Evolutionary conservation across 2,888 invertebrate species (phyloP).

Genomic region (Idaea aversata): DNA sequence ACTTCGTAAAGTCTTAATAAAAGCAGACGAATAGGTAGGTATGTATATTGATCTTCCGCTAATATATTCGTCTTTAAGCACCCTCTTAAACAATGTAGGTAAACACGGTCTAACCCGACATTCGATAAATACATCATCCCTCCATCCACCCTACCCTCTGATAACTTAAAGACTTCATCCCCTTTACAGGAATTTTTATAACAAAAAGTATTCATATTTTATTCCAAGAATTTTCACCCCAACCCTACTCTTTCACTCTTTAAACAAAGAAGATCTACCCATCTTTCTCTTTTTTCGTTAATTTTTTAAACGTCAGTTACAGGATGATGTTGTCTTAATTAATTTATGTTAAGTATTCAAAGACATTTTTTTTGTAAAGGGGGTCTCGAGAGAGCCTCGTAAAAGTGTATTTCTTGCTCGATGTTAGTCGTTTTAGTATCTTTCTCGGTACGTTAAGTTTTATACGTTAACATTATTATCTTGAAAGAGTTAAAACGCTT

Average conservation of each 20-base stretch:
- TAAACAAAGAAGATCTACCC: conserved; percentile 54
- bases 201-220: conserved; percentile 77
- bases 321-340: conserved; percentile 75
- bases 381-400: conserved; percentile 42
- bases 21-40: conserved; percentile 40
- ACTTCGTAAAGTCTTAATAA: conserved; percentile 34
- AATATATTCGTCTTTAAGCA: conserved; percentile 70
- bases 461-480: conserved; percentile 43
- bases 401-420: conserved; percentile 53
- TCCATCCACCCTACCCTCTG: conserved; percentile 61
- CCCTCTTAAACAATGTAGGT: conserved; percentile 61
- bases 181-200: conserved; percentile 78
- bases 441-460: conserved; percentile 63
- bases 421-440: conserved; percentile 45
- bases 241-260: conserved; percentile 67
- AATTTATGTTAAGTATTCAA: conserved; percentile 75
- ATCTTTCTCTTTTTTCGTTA: conserved; percentile 49
- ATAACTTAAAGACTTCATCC: conserved; percentile 80
- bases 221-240: conserved; percentile 74
- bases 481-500: conserved; percentile 35
- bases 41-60: conserved; percentile 46
- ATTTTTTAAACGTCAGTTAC: conserved; percentile 62
- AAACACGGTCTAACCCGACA: conserved; percentile 55
- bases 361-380: conserved; percentile 54
- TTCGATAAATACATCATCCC: conserved; percentile 50